Conservation (phyloP, 2,888 invertebrate species). For the Limenitis camilla region DNA sequence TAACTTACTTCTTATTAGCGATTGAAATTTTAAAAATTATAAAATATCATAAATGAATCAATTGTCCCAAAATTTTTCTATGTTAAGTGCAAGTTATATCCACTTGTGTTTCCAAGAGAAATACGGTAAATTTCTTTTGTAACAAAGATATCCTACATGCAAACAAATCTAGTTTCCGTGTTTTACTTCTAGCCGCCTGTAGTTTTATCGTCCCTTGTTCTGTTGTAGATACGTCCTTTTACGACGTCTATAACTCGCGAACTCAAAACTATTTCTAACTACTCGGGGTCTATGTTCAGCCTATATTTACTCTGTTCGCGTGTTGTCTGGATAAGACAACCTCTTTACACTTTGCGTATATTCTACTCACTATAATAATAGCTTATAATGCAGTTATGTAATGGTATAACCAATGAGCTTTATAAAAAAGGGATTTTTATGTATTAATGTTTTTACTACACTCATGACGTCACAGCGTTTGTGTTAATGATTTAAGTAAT, state of each 20-base stretch:
- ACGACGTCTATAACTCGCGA: constrained; percentile 47
- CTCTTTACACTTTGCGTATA: constrained; percentile 20
- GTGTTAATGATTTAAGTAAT: too few species aligned
- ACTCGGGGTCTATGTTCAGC: constrained; percentile 27
- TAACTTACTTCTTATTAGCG: too few species aligned
- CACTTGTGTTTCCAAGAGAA: background rate
- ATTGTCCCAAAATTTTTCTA: too few species aligned
- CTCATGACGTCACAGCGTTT: too few species aligned
- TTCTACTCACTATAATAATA: constrained; percentile 14
- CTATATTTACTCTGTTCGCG: constrained; percentile 23
- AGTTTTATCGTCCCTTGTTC: constrained; percentile 52
- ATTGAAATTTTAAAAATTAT: too few species aligned
- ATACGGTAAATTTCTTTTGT: constrained; percentile 7
- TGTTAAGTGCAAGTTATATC: background rate
- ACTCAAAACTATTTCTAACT: constrained; percentile 46
- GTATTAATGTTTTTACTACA: too few species aligned
- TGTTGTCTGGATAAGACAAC: constrained; percentile 23
- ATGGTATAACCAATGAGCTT: too few species aligned
- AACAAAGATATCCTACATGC: constrained; percentile 27
- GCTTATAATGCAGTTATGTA: constrained; percentile 13
- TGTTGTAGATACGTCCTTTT: constrained; percentile 55
- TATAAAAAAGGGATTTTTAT: too few species aligned
- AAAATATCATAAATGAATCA: too few species aligned
- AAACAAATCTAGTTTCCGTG: constrained; percentile 44
- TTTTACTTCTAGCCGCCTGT: constrained; percentile 40